phyloP scores from a whole-genome alignment of 2,797 vertebrate species.

The Acanthurus leucopareius region DNA sequence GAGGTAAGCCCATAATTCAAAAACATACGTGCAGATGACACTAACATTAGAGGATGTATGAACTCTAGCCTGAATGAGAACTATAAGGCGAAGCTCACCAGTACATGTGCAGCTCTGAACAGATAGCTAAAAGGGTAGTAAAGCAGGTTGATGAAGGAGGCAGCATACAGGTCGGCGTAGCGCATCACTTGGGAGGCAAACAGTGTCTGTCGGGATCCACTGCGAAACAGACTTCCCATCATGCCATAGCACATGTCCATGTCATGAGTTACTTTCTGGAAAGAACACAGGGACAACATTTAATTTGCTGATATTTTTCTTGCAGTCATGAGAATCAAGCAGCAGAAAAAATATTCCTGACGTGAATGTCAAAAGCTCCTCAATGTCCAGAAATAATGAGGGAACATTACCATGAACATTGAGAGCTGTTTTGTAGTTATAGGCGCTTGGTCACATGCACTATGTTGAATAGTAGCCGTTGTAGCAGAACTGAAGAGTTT shows the following conservation, averaged over 20 bases:
- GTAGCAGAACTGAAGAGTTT: too few relatives aligned
- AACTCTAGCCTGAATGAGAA: constrained; percentile 87
- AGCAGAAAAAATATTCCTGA: background rate
- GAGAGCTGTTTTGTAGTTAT: too few relatives aligned
- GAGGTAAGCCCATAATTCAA: too few relatives aligned
- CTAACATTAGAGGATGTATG: background rate
- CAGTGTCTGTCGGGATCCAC: constrained; percentile 96
- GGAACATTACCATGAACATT: background rate
- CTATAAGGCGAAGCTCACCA: constrained; percentile 85
- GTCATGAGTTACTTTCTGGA: constrained; percentile 97
- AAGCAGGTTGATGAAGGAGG: constrained; percentile 98
- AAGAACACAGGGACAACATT: background rate
- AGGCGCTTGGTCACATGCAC: too few relatives aligned
- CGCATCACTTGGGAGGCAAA: constrained; percentile 99
- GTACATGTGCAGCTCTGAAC: constrained; percentile 95
- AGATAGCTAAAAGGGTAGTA: constrained; percentile 99
- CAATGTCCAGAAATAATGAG: background rate
- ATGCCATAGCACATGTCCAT: constrained; percentile 99
- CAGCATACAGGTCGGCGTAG: constrained; percentile 96
- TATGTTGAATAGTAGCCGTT: too few relatives aligned
- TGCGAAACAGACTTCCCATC: constrained; percentile 99
- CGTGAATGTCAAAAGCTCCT: background rate
- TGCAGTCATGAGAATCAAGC: background rate
- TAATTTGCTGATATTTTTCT: background rate
- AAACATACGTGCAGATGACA: background rate